Conservation (phyloP, 2,113 vertebrate genomes). For the Trematomus loennbergii region DNA sequence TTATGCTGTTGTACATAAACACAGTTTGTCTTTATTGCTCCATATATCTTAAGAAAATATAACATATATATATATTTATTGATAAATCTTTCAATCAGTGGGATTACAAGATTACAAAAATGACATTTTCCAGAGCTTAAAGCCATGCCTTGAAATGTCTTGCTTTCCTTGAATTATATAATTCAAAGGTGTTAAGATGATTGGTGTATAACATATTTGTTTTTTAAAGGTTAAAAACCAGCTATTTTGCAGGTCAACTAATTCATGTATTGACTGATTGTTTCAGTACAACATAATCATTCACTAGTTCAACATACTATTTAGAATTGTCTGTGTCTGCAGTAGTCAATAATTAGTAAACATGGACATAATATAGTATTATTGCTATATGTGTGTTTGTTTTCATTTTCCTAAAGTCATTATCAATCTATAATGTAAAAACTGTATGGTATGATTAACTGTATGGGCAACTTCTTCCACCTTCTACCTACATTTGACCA, state of each 20-base stretch:
- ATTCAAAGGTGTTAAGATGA: background rate
- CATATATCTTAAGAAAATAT: background rate
- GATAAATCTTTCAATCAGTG: background rate
- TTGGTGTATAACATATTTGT: background rate
- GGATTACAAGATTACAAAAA: background rate
- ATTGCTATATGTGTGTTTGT: background rate
- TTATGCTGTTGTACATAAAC: conserved; percentile 50
- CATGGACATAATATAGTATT: background rate
- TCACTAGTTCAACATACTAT: background rate
- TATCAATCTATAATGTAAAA: too few relatives aligned
- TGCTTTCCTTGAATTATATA: background rate
- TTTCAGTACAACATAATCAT: background rate
- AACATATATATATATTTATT: background rate
- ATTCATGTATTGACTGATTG: background rate
- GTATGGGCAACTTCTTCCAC: too few relatives aligned
- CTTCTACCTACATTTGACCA: too few relatives aligned
- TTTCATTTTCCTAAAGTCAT: background rate
- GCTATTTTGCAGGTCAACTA: background rate
- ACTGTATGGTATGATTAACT: too few relatives aligned
- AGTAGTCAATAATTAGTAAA: background rate
- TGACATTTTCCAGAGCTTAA: background rate
- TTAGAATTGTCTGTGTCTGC: background rate
- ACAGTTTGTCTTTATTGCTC: background rate
- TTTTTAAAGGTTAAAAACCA: background rate
- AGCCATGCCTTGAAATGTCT: background rate